Evolutionary conservation across 2,113 vertebrate genomes (phyloP).

Genomic region (Neogale vison): DNA sequence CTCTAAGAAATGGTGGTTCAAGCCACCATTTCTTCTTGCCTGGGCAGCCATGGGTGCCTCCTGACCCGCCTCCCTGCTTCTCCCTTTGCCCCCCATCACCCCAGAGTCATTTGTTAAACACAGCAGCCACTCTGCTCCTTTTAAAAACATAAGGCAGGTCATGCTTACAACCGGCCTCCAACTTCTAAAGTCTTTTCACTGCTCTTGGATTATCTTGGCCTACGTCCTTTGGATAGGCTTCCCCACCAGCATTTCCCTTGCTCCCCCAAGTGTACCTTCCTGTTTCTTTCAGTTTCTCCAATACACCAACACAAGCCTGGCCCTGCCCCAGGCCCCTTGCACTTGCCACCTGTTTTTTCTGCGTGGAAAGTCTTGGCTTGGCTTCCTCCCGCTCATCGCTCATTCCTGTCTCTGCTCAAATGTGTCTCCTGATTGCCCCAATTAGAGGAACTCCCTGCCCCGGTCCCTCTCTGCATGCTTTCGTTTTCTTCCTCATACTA

Average conservation of each 20-base stretch:
- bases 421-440: neutral
- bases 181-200: neutral
- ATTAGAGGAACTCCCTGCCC: neutral
- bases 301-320: neutral
- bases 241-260: neutral
- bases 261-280: neutral
- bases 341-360: neutral
- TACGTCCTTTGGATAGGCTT: rapidly evolving
- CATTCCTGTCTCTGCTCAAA: neutral
- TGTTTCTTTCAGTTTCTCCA: neutral
- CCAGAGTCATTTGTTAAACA: neutral
- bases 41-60: neutral
- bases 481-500: neutral
- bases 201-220: neutral
- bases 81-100: neutral
- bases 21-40: neutral
- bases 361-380: neutral
- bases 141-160: neutral
- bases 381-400: neutral
- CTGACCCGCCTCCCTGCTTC: neutral
- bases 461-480: neutral
- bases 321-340: neutral
- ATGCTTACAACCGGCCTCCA: neutral
- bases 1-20: too few relatives aligned
- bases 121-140: neutral